These are phyloP conservation scores for Drosophila colorata DNA, from an alignment of 2,888 invertebrate genomes.

Conservation along the genomic window DNA sequence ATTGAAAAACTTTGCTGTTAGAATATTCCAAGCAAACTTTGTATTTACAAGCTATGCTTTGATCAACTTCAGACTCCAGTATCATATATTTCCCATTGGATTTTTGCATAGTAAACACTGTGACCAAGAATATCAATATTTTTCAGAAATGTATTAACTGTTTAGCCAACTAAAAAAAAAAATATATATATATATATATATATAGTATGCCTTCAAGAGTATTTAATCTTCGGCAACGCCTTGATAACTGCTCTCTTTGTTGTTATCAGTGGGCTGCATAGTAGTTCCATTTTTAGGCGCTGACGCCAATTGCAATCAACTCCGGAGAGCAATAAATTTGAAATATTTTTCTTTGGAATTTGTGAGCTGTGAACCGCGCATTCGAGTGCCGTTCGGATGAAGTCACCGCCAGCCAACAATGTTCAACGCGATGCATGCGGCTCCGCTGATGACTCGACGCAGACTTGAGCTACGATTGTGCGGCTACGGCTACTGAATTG, in stretches of 20 bases:
- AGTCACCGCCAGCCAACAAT: conserved; percentile 39
- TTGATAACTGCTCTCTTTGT: neutral
- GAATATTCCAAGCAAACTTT: too few relatives aligned
- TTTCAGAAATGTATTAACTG: too few relatives aligned
- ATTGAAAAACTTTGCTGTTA: too few relatives aligned
- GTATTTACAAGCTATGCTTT: too few relatives aligned
- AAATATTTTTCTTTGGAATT: conserved; percentile 48
- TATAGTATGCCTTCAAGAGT: neutral
- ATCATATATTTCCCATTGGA: too few relatives aligned
- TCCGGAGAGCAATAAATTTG: conserved; percentile 35
- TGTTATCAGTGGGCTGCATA: conserved; percentile 34
- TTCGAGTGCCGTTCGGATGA: conserved; percentile 44
- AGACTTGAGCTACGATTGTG: neutral
- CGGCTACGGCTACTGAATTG: conserved; percentile 12
- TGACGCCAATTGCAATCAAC: conserved; percentile 52
- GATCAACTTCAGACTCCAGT: too few relatives aligned
- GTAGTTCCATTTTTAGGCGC: conserved; percentile 26
- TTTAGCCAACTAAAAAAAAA: too few relatives aligned
- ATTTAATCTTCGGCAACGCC: neutral
- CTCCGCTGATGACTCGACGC: conserved; percentile 34
- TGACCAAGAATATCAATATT: too few relatives aligned
- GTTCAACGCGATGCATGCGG: conserved; percentile 26
- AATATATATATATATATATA: too few relatives aligned
- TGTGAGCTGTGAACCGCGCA: conserved; percentile 17
- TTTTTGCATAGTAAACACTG: too few relatives aligned